Conservation (phyloP, 2,797 vertebrate genomes). For the Prunella strophiata region DNA sequence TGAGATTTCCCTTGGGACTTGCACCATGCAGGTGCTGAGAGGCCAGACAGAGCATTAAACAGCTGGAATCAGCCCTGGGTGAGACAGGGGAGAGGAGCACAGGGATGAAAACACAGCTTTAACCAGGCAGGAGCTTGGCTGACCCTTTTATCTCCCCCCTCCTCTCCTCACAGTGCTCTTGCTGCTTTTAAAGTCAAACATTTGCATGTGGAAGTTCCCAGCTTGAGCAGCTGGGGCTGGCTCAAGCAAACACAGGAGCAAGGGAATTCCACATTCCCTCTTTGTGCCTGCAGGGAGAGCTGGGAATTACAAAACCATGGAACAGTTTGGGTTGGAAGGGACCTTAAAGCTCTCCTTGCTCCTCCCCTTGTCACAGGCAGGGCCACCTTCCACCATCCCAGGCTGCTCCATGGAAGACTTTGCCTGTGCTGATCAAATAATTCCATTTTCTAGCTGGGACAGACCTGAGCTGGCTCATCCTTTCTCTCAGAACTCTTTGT, state of each 20-base stretch:
- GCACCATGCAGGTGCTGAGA: background rate
- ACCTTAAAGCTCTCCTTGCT: background rate
- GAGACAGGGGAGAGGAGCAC: background rate
- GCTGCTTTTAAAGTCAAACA: background rate
- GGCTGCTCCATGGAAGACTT: background rate
- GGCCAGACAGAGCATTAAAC: background rate
- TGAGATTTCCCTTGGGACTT: background rate
- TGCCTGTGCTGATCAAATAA: background rate
- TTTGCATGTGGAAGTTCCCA: background rate
- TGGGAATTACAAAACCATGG: background rate
- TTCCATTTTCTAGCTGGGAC: background rate
- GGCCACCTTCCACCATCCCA: background rate
- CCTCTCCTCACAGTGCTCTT: background rate
- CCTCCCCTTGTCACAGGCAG: background rate
- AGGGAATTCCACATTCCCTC: background rate
- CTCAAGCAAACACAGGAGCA: fast-evolving
- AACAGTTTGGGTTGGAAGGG: background rate
- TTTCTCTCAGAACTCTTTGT: background rate
- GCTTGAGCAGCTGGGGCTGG: background rate
- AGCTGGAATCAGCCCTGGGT: background rate
- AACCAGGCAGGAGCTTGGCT: background rate
- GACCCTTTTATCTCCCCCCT: background rate
- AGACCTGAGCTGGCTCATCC: background rate
- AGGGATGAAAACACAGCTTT: fast-evolving
- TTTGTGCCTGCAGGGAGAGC: background rate